Percentiles rank a stretch among this genome's conserved stretches.
Evolutionary conservation across 1,140 invertebrate species (phyloP).

Genomic region (Pseudomyrmex flavicornis): DNA sequence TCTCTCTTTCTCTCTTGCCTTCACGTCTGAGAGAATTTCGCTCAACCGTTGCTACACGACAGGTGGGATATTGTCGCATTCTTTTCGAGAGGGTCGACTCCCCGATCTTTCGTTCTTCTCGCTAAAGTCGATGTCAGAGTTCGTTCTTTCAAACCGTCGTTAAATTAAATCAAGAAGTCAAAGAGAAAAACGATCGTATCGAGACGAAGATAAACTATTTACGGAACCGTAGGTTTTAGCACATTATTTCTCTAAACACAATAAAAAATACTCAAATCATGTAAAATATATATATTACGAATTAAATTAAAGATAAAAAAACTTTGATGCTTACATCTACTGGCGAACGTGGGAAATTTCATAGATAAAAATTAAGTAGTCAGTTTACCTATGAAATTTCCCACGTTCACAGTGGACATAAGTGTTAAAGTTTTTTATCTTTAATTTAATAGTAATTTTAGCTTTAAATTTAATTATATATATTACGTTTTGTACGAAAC

Average conservation of each 20-base stretch:
- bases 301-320: too few relatives aligned
- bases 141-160: background rate
- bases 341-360: too few relatives aligned
- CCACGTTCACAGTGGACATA: too few relatives aligned
- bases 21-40: conserved; percentile 40
- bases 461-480: too few relatives aligned
- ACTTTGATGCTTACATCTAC: too few relatives aligned
- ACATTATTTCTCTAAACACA: background rate
- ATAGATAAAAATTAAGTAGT: too few relatives aligned
- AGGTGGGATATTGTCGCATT: conserved; percentile 72
- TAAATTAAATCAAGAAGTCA: conserved; percentile 11
- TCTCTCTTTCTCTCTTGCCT: too few relatives aligned
- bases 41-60: conserved; percentile 15
- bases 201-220: background rate
- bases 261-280: background rate
- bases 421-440: too few relatives aligned
- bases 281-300: too few relatives aligned
- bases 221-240: background rate
- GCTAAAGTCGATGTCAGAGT: background rate
- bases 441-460: too few relatives aligned
- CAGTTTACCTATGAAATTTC: too few relatives aligned
- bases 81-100: conserved; percentile 42
- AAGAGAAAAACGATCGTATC: background rate
- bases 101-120: conserved; percentile 41
- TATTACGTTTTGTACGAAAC: too few relatives aligned